phyloP scores from a whole-genome alignment of 2,797 vertebrate genomes.

The Diceros bicornis region DNA sequence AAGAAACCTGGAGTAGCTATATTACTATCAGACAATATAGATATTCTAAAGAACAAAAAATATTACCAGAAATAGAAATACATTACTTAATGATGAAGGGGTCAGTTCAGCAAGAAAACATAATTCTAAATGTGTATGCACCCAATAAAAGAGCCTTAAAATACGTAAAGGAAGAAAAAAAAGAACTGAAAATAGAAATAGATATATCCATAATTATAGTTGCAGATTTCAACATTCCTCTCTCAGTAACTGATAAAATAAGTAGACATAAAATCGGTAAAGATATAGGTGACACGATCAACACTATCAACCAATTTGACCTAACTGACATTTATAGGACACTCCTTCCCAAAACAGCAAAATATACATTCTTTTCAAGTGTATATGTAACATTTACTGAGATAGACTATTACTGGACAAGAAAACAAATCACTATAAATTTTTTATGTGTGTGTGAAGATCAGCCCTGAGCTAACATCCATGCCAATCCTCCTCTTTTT shows the following conservation, averaged over 20 bases:
- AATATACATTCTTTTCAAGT: background rate
- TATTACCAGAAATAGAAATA: background rate
- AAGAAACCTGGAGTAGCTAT: background rate
- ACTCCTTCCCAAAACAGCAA: background rate
- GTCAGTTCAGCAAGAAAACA: background rate
- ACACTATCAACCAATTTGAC: background rate
- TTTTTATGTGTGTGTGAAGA: too few relatives aligned
- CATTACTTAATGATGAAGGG: background rate
- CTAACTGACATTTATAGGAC: background rate
- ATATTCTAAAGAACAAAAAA: background rate
- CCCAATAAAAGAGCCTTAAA: background rate
- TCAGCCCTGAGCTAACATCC: too few relatives aligned
- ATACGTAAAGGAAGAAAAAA: background rate
- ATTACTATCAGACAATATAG: background rate
- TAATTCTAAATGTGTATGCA: background rate
- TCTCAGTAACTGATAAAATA: background rate
- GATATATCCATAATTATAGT: background rate
- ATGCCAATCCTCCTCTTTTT: too few relatives aligned
- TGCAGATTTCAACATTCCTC: background rate
- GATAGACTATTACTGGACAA: background rate
- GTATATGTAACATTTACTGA: background rate
- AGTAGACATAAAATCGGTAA: slow-evolving; percentile 4
- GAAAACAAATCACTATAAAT: background rate
- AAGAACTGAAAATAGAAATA: background rate
- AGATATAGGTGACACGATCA: background rate